phyloP scores from a whole-genome alignment of 2,888 invertebrate species.

The Coleophora deauratella region DNA sequence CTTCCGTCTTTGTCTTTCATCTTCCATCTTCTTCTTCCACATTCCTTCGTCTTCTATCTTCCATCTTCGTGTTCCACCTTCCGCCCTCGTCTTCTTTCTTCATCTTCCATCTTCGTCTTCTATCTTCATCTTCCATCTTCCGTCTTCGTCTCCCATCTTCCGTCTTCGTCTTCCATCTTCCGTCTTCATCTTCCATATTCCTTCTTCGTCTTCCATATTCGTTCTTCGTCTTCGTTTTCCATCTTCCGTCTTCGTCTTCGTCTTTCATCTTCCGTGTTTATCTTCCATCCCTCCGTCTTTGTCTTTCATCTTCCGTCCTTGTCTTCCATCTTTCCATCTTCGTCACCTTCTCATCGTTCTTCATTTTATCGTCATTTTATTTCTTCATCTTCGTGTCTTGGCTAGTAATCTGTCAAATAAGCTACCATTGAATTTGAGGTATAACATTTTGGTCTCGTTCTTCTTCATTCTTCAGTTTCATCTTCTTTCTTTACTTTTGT shows the following conservation, averaged over 20 bases:
- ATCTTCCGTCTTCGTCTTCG: neutral
- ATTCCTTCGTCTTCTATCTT: constrained; percentile 1
- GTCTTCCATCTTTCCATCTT: constrained; percentile 4
- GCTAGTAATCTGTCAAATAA: no score
- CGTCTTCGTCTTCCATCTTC: constrained; percentile 8
- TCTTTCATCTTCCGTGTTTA: constrained; percentile 9
- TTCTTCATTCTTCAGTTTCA: constrained; percentile 4
- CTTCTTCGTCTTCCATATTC: neutral
- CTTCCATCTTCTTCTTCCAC: no score
- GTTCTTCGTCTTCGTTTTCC: constrained; percentile 5
- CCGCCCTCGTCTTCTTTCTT: neutral
- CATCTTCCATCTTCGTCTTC: constrained; percentile 9
- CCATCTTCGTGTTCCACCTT: neutral
- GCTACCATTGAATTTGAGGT: no score
- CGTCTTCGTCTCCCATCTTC: constrained; percentile 2
- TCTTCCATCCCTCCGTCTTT: neutral
- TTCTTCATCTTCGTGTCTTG: no score
- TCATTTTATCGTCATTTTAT: constrained; percentile 3
- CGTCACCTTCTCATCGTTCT: constrained; percentile 4
- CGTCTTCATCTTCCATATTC: constrained; percentile 2
- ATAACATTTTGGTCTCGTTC: constrained; percentile 4
- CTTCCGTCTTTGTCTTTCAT: neutral
- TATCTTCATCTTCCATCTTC: constrained; percentile 7
- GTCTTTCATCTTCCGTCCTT: constrained; percentile 2
- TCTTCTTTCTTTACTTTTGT: constrained; percentile 6